Conservation (phyloP, 2,888 invertebrate species). For the Notodonta ziczac region DNA sequence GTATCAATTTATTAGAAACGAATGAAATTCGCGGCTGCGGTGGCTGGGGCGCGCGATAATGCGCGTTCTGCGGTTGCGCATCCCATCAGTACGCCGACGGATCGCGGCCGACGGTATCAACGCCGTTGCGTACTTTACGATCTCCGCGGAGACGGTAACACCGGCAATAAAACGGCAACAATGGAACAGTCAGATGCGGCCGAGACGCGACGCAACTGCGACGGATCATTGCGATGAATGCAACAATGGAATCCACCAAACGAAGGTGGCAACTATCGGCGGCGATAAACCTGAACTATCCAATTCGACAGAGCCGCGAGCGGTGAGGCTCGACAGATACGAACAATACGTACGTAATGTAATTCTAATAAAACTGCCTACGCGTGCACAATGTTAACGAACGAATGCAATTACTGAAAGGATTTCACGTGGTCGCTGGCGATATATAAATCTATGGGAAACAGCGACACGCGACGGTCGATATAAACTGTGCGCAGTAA, state of each 20-base stretch:
- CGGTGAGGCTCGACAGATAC: slow-evolving; percentile 40
- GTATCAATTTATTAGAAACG: slow-evolving; percentile 84
- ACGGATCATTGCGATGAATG: slow-evolving; percentile 79
- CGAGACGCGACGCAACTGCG: slow-evolving; percentile 77
- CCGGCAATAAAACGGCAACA: slow-evolving; percentile 83
- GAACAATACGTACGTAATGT: slow-evolving; percentile 38
- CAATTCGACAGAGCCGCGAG: slow-evolving; percentile 42
- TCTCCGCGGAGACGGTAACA: slow-evolving; percentile 78
- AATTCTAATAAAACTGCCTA: slow-evolving; percentile 40
- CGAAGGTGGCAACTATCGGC: slow-evolving; percentile 80
- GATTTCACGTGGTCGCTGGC: slow-evolving; percentile 26
- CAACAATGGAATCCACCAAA: slow-evolving; percentile 80
- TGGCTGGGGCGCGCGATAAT: slow-evolving; percentile 75
- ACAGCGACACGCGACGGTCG: slow-evolving; percentile 18
- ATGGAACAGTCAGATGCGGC: slow-evolving; percentile 81
- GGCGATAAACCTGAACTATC: slow-evolving; percentile 68
- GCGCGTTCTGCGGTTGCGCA: slow-evolving; percentile 75
- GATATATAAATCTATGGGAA: slow-evolving; percentile 28
- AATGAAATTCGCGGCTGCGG: slow-evolving; percentile 81
- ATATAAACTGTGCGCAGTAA: slow-evolving; percentile 35
- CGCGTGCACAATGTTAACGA: slow-evolving; percentile 36
- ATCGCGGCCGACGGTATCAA: slow-evolving; percentile 75
- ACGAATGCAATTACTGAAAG: slow-evolving; percentile 48
- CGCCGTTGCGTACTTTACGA: slow-evolving; percentile 78
- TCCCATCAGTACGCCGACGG: slow-evolving; percentile 68